Conservation (phyloP, 2,888 invertebrate species). For the Ceriagrion tenellum region DNA sequence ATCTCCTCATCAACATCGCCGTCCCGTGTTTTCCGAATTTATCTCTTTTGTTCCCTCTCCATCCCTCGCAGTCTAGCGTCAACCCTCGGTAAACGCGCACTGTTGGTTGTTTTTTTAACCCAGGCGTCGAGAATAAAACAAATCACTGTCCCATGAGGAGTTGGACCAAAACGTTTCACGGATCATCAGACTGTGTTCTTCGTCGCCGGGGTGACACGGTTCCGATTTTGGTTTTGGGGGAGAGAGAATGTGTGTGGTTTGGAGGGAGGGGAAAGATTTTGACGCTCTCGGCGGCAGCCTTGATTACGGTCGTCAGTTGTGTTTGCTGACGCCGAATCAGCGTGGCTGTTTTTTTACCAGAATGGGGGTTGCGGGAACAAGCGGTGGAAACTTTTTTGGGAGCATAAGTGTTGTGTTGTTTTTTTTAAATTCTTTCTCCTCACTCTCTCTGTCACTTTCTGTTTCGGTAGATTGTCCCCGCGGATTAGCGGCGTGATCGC, state of each 20-base stretch:
- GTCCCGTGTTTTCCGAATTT: background rate
- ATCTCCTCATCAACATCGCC: background rate
- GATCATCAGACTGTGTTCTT: slow-evolving; percentile 17
- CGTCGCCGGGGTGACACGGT: background rate
- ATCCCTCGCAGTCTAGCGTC: background rate
- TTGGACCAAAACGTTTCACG: background rate
- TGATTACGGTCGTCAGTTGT: background rate
- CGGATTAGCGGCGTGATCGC: too few species aligned
- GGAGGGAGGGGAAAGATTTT: background rate
- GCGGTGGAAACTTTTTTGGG: too few species aligned
- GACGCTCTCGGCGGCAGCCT: background rate
- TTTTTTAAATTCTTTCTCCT: too few species aligned
- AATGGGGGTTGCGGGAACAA: too few species aligned
- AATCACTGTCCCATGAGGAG: background rate
- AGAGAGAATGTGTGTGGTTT: background rate
- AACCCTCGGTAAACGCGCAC: background rate
- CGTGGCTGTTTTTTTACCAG: background rate
- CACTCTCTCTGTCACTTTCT: too few species aligned
- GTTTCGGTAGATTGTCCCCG: too few species aligned
- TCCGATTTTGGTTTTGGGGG: background rate
- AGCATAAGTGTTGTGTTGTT: too few species aligned
- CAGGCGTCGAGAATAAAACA: background rate
- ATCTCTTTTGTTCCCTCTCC: background rate
- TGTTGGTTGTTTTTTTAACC: background rate
- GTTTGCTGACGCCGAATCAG: background rate